phyloP scores from a whole-genome alignment of 2,888 invertebrate genomes.

The Lasioglossum villosulum region DNA sequence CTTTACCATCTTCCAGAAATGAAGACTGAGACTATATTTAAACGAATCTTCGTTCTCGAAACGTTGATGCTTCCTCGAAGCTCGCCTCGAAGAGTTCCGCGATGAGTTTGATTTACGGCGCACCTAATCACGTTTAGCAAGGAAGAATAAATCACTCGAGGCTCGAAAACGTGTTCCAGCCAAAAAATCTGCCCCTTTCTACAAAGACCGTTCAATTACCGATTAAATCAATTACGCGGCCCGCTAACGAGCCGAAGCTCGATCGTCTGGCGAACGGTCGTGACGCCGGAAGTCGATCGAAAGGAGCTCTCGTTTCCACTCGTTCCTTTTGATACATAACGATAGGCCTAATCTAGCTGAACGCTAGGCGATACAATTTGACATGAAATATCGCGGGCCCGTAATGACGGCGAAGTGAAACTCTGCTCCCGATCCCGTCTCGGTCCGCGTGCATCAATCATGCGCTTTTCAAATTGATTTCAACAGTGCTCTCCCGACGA shows the following conservation, averaged over 20 bases:
- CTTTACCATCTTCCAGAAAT: neutral
- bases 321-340: slow-evolving; percentile 56
- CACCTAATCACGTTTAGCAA: neutral
- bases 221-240: slow-evolving; percentile 58
- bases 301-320: slow-evolving; percentile 52
- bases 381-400: slow-evolving; percentile 51
- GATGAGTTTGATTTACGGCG: neutral
- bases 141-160: neutral
- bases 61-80: neutral
- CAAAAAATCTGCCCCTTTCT: neutral
- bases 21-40: neutral
- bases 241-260: slow-evolving; percentile 58
- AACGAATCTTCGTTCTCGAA: too few species aligned
- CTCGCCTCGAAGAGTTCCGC: neutral
- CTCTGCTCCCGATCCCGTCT: neutral
- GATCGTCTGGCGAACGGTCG: slow-evolving; percentile 48
- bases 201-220: slow-evolving; percentile 46
- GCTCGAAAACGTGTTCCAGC: neutral
- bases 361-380: slow-evolving; percentile 44
- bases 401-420: slow-evolving; percentile 14
- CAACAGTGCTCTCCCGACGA: slow-evolving; percentile 3
- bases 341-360: slow-evolving; percentile 56
- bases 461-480: slow-evolving; percentile 10
- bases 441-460: slow-evolving; percentile 5
- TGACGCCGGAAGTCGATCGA: slow-evolving; percentile 60